Evolutionary conservation across 2,888 invertebrate genomes (phyloP).

Genomic region (Tuberolachnus salignus): DNA sequence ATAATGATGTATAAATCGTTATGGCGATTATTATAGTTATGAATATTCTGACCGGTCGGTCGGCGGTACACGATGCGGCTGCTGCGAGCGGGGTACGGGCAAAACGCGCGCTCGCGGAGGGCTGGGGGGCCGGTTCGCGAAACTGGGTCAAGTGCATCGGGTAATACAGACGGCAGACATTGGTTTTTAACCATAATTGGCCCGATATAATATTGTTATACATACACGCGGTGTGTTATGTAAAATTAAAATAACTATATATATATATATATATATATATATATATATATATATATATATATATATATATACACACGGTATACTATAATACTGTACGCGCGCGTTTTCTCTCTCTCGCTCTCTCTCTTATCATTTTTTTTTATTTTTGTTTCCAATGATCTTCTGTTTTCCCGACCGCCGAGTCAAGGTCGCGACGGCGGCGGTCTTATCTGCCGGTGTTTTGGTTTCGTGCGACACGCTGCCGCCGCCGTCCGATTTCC

Average conservation of each 20-base stretch:
- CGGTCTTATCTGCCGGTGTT: not conserved
- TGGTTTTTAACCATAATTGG: constrained; percentile 52
- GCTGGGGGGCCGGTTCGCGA: not conserved
- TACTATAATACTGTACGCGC: not conserved
- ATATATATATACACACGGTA: too few species aligned
- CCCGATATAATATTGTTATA: constrained; percentile 42
- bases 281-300: too few species aligned
- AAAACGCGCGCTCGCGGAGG: not conserved
- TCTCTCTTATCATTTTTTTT: too few species aligned
- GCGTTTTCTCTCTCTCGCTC: too few species aligned
- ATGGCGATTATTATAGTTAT: not conserved
- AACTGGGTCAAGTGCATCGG: constrained; percentile 53
- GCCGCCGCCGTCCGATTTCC: too few species aligned
- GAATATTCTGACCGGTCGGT: not conserved
- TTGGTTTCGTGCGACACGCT: too few species aligned
- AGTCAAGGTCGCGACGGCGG: constrained; percentile 14
- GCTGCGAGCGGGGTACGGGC: too few species aligned
- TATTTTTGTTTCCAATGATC: too few species aligned
- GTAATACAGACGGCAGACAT: constrained; percentile 43
- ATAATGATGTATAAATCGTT: too few species aligned
- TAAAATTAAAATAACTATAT: constrained; percentile 15
- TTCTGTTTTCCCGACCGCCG: constrained; percentile 3
- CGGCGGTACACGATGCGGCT: not conserved
- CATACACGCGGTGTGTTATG: constrained; percentile 2
- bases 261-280: too few species aligned